These are phyloP conservation scores for Phrynosoma platyrhinos DNA, from an alignment of 2,113 vertebrate genomes.

Conservation along the genomic window DNA sequence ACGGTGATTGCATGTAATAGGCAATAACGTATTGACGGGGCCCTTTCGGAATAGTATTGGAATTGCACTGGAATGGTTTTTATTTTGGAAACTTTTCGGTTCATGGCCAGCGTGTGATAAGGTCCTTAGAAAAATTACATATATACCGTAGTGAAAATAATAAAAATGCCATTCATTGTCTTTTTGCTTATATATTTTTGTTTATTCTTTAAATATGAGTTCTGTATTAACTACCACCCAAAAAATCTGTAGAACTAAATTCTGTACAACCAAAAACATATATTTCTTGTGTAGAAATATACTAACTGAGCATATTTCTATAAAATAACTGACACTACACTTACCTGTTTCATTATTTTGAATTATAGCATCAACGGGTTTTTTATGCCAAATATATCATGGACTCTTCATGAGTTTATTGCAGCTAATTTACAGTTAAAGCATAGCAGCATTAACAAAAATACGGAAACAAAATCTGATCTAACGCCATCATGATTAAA, in stretches of 20 bases:
- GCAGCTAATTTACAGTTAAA: not conserved
- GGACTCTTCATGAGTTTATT: not conserved
- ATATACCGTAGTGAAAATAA: not conserved
- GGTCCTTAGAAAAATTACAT: not conserved
- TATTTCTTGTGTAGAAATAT: not conserved
- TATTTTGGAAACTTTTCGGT: too few relatives aligned
- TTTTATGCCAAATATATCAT: not conserved
- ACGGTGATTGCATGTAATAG: too few relatives aligned
- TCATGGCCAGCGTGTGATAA: too few relatives aligned
- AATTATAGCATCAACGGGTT: not conserved
- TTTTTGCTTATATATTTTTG: rapidly evolving
- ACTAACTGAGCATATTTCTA: not conserved
- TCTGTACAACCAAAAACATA: not conserved
- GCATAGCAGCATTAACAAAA: not conserved
- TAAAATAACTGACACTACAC: not conserved
- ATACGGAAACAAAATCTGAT: too few relatives aligned
- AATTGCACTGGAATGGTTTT: too few relatives aligned
- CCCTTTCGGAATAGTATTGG: too few relatives aligned
- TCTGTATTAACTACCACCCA: not conserved
- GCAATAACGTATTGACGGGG: too few relatives aligned
- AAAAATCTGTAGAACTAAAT: too few relatives aligned
- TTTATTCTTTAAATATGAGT: not conserved
- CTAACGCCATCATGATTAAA: too few relatives aligned
- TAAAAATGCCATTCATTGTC: not conserved
- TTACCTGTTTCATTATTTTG: not conserved